Base-by-base conservation (phyloP, 2,797 vertebrate genomes). In the Oophaga sylvatica region DNA sequence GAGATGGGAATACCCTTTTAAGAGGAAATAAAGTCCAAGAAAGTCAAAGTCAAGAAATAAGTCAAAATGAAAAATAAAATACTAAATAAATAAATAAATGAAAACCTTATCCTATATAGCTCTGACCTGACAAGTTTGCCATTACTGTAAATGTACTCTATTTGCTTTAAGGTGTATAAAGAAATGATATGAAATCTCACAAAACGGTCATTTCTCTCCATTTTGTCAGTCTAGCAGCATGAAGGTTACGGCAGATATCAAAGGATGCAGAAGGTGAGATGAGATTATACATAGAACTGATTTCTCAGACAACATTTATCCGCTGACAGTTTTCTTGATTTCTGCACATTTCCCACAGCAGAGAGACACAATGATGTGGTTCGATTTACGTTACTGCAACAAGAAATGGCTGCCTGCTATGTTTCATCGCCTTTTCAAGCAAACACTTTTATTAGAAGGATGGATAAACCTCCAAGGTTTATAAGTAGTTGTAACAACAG, bases 361-460 rank as follows among this genome's bases (percentile, higher is more conserved):
- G 31, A 63, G 17, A 17, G 62, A 48, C 22, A 67, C 12, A 81
- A 3, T 0, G 31, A 22, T 26, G 35, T 35, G 29, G 31, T n/a
- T 17, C 20, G 11, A 63, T 57, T 22, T 80, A 59, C 31, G 62
- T 60, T 80, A 41, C 31, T 41, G 5, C 17, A 41, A 62, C 57
- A 73, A 83, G 53, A 83, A 71, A 83, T 15, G 68, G 48, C 35
- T 75, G 57, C 68, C 85, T 81, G 63, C 53, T 73, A 73, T 80
- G 63, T 62, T 81, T 86, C 29, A 86, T 35, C 31, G 48, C 60
- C 41, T 79, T 86, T 86, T 70, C 53, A 79, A 78, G 48, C 56
- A 70, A 84, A 45, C 67, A 79, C 35, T 83, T 70, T 83, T 83
- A 87, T 85, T 85, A 78, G 84, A 85, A 81, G 35, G 60, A 67